Conservation (phyloP, 2,888 invertebrate genomes). For the Bugulina stolonifera region DNA sequence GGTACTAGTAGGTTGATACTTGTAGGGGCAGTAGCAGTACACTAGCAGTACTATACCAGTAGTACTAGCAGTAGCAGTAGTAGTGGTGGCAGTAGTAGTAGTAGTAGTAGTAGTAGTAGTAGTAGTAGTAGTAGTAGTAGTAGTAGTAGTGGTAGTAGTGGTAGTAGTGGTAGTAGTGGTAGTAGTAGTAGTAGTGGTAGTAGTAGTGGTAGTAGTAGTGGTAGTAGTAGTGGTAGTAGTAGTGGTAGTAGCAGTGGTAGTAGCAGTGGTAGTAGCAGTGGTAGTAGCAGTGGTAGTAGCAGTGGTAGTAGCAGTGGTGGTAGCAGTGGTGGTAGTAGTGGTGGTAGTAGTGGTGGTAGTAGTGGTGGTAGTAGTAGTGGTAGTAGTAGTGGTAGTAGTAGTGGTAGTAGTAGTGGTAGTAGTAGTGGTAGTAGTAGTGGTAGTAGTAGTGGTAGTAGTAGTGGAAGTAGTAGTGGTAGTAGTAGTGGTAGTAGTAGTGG, state of each 20-base stretch:
- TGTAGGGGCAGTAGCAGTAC: constrained; percentile 1
- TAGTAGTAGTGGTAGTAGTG: constrained; percentile 11
- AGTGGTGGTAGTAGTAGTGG: not conserved
- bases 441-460: constrained; percentile 16
- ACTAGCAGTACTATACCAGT: not conserved
- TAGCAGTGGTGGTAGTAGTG: not conserved
- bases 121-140: constrained; percentile 3
- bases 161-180: constrained; percentile 7
- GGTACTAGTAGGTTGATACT: too few species aligned
- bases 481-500: constrained; percentile 7
- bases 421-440: constrained; percentile 12
- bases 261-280: not conserved
- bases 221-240: not conserved
- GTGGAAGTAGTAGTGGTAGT: too few species aligned
- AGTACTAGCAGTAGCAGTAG: constrained; percentile 11
- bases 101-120: constrained; percentile 19
- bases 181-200: not conserved
- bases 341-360: not conserved
- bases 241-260: not conserved
- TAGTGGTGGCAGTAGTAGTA: constrained; percentile 7
- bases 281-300: not conserved
- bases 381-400: not conserved
- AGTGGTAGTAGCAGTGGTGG: not conserved
- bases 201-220: not conserved
- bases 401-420: not conserved